Evolutionary conservation across 2,797 vertebrate species (phyloP), one percentile per base, ranked within the genome.

Genomic region (Allobates femoralis): DNA sequence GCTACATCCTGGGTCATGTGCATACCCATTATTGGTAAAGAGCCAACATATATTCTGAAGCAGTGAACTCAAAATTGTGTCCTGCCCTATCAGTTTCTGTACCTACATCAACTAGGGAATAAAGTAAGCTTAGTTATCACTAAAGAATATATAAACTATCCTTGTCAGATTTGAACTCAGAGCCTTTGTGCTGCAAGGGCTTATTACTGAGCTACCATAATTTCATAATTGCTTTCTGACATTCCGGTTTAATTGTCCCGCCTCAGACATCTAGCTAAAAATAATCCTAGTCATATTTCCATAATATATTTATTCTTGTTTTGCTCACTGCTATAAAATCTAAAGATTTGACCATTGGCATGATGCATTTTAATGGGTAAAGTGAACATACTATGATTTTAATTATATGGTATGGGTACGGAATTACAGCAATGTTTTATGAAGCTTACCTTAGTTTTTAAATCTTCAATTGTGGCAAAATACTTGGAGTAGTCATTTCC

Each of bases 401-500:
- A 32, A 10, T 19, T 69, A 34, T 34, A 28, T 53, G 16, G 51
- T 2, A 53, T 53, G 3, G 14, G 16, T 18, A 15, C 16, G 3
- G 16, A 53, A 53, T 53, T 53, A 18, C 14, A 53, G 51, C 6
- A 34, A 23, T 60, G 34, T 26, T n/a, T 41, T 16, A n/a, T 46
- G 7, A 62, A n/a, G 90, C 81, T 78, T 85, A 79, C 34, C 79
- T 89, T 73, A 19, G 8, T 51, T 75, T 64, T 75, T 14, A 64
- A 11, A 34, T 89, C 82, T 55, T 88, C 37, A 78, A 84, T 89
- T 53, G 41, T 58, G n/a, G 51, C 26, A 34, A 83, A 83, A 46
- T 86, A 67, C 18, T 89, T 75, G 18, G 55, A 75, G 21, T 88
- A 85, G 79, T 88, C 82, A 55, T 64, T 87, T 76, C 3, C 21